Evolutionary conservation across 2,113 vertebrate genomes (phyloP), one percentile per base, ranked within the genome.

Genomic region (Varanus komodoensis): DNA sequence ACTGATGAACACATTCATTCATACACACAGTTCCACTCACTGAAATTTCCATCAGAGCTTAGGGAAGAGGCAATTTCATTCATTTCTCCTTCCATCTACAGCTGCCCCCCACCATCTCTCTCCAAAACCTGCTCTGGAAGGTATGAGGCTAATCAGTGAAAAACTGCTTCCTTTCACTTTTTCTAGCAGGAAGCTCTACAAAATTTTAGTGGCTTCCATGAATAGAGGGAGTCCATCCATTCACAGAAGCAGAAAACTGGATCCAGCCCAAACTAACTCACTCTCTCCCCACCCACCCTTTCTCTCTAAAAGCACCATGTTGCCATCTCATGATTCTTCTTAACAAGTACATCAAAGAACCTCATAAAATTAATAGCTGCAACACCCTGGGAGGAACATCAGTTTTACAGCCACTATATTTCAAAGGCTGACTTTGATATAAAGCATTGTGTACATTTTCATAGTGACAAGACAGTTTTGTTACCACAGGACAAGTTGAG

Each of bases 321-420:
- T 78, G 57, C 32, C 57, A 68, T 87, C 84, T 34, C 8, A 23
- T 74, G 90, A 17, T 85, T 89, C 61, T 44, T 64, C 64, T 89
- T 61, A 89, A 17, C 86, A 1, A 6, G 19, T 8, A 44, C 84
- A 25, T 71, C 14, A 3, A 69, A 69, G 6, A 32, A n/a, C 2
- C 86, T 89, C 68, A 75, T 64, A 85, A 89, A 81, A 71, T 79
- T 81, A 57, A 91, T 64, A 68, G n/a, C 50, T 64, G 3, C 69
- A 77, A 69, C 64, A 90, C 25, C 81, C 23, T 44, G 92, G 3
- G 90, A 92, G 71, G 11, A 77, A 9, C 83, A 73, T 92, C 6
- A 89, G 14, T 64, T 79, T 83, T 0, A 0, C 4, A 85, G 50
- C n/a, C 0, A 54, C 57, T 90, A 89, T 29, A 91, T 87, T 90